A percentile compares a stretch with the other conserved stretches of the same genome.
These are phyloP conservation scores for Microtus oregoni DNA, from an alignment of 2,113 vertebrate genomes.

Conservation along the genomic window DNA sequence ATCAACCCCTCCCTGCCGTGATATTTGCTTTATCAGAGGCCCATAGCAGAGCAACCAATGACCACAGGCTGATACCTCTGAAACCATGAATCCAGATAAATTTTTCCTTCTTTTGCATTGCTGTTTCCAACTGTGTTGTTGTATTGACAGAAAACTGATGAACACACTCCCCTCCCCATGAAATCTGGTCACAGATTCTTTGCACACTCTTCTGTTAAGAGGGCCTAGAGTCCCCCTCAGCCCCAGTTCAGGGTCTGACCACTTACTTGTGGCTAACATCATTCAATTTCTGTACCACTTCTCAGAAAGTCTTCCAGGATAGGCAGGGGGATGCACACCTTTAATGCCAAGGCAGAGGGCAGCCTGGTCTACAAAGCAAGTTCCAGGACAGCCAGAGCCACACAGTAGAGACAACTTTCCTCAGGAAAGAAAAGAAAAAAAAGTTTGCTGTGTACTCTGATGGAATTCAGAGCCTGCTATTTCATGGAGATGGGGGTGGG, in stretches of 20 bases:
- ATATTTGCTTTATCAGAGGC: not conserved
- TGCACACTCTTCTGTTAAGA: not conserved
- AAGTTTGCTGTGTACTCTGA: not conserved
- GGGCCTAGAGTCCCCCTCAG: not conserved
- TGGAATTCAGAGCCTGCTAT: not conserved
- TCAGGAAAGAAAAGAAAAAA: not conserved
- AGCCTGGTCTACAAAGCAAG: not conserved
- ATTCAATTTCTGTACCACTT: not conserved
- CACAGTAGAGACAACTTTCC: not conserved
- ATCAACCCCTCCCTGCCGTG: too few species aligned
- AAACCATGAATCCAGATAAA: not conserved
- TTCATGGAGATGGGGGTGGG: not conserved
- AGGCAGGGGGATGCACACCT: not conserved
- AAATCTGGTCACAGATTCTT: too few species aligned
- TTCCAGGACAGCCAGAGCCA: not conserved
- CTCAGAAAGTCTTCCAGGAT: not conserved
- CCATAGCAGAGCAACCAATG: not conserved
- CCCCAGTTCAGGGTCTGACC: not conserved
- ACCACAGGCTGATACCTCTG: not conserved
- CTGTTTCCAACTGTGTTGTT: not conserved
- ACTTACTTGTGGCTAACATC: not conserved
- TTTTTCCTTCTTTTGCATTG: not conserved
- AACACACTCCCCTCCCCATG: not conserved
- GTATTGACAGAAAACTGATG: not conserved
- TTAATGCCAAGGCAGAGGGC: not conserved